Percentiles rank a stretch among this genome's conserved stretches.
phyloP scores from a whole-genome alignment of 2,113 vertebrate species.

The Rhagologus leucostigma region DNA sequence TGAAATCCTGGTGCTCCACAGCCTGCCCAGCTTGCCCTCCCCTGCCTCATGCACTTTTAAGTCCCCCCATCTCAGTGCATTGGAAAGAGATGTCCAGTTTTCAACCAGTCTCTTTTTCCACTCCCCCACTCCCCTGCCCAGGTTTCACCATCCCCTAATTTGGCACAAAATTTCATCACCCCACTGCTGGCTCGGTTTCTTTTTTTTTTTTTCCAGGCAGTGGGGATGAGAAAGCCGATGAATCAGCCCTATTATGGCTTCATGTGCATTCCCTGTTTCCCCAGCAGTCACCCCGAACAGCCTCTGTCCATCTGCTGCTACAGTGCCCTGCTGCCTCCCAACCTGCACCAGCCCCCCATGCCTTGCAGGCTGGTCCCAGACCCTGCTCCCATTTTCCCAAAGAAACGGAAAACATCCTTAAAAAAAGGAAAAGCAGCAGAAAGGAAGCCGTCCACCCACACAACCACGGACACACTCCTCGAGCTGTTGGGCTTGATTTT shows the following conservation, averaged over 20 bases:
- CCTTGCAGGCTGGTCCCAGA: not conserved
- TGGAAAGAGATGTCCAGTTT: not conserved
- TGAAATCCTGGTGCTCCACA: not conserved
- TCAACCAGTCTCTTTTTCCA: not conserved
- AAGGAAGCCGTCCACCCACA: constrained; percentile 43
- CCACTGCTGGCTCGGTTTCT: not conserved
- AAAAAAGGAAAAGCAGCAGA: not conserved
- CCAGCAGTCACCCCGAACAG: not conserved
- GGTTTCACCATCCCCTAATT: not conserved
- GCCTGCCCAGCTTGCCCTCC: not conserved
- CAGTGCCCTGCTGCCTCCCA: not conserved
- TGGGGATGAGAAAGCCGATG: not conserved
- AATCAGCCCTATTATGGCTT: constrained; percentile 36
- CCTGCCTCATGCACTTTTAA: not conserved
- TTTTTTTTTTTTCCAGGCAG: not conserved
- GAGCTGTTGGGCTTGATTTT: constrained; percentile 46
- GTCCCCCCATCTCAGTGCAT: not conserved
- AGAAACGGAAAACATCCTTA: not conserved
- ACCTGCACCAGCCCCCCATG: accelerated
- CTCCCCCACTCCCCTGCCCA: not conserved
- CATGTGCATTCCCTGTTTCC: constrained; percentile 5
- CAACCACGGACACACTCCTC: not conserved
- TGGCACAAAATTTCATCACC: not conserved
- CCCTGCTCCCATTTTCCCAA: not conserved
- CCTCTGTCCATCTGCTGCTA: not conserved